A percentile compares a stretch with the other conserved stretches of the same genome.
phyloP scores from a whole-genome alignment of 2,113 vertebrate genomes.

The Bubalus kerabau region DNA sequence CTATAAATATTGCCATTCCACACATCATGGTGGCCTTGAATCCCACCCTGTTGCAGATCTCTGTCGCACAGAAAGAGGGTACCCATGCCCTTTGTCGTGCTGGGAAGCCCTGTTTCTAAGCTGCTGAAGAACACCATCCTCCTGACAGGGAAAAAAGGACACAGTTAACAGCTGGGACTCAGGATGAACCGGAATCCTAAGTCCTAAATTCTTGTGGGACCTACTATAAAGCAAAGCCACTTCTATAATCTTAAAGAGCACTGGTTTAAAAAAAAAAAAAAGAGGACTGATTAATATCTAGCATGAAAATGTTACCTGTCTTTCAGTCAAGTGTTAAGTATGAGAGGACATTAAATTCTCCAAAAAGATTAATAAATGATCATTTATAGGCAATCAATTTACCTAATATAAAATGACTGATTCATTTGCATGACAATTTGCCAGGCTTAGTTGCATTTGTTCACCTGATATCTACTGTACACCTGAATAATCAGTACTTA shows the following conservation, averaged over 20 bases:
- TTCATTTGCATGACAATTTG: background rate
- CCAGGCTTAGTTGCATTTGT: background rate
- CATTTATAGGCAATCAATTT: background rate
- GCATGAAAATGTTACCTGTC: background rate
- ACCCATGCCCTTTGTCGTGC: background rate
- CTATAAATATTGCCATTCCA: background rate
- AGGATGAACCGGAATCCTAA: background rate
- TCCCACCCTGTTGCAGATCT: background rate
- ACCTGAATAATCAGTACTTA: background rate
- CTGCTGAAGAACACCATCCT: background rate
- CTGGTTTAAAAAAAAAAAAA: background rate
- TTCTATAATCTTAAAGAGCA: background rate
- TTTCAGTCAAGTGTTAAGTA: background rate
- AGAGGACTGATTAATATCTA: background rate
- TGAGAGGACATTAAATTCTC: background rate
- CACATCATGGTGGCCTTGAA: background rate
- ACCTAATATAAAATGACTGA: background rate
- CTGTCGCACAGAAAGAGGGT: background rate
- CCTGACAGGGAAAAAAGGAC: background rate
- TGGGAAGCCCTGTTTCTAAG: background rate
- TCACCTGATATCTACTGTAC: background rate
- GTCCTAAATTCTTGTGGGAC: background rate
- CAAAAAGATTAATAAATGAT: background rate
- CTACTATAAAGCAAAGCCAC: background rate
- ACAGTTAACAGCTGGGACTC: background rate